Evolutionary conservation across 2,888 invertebrate species (phyloP).

Genomic region (Limulus polyphemus): DNA sequence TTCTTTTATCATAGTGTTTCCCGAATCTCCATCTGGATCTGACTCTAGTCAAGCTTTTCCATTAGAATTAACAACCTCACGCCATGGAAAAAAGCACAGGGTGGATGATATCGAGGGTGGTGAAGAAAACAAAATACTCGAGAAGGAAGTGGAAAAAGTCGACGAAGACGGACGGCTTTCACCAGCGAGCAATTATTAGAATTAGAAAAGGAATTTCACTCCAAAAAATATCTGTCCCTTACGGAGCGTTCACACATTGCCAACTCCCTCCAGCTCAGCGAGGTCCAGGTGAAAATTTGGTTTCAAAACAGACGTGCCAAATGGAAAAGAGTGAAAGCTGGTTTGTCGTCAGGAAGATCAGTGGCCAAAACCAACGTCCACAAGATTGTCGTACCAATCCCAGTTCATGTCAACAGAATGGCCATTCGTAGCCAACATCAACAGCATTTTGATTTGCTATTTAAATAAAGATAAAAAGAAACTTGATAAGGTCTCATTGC

Average conservation of each 20-base stretch:
- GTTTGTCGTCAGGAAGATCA: slow-evolving; percentile 40
- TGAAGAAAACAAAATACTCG: no score
- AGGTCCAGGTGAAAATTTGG: slow-evolving; percentile 92
- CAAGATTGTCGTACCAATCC: slow-evolving; percentile 91
- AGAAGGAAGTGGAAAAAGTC: slow-evolving; percentile 25
- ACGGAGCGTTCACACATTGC: slow-evolving; percentile 89
- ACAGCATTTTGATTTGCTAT: no score
- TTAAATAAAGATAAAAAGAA: no score
- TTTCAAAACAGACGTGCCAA: slow-evolving; percentile 89
- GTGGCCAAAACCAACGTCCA: slow-evolving; percentile 44
- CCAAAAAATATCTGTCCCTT: slow-evolving; percentile 84
- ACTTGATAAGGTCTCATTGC: slow-evolving; percentile 40
- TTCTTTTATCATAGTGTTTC: no score
- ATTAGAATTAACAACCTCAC: no score
- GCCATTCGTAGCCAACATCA: slow-evolving; percentile 88
- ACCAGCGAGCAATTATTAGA: slow-evolving; percentile 86
- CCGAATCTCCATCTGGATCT: no score
- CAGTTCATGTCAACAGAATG: slow-evolving; percentile 88
- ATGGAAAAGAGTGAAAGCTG: slow-evolving; percentile 94
- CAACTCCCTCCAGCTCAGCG: slow-evolving; percentile 73
- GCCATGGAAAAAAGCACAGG: no score
- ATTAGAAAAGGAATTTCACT: slow-evolving; percentile 82
- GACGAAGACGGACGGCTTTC: slow-evolving; percentile 79
- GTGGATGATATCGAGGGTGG: no score
- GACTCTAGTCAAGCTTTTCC: no score